Percentiles rank a stretch among this genome's conserved stretches.
Evolutionary conservation across 2,113 vertebrate species (phyloP).

Genomic region (Athene noctua): DNA sequence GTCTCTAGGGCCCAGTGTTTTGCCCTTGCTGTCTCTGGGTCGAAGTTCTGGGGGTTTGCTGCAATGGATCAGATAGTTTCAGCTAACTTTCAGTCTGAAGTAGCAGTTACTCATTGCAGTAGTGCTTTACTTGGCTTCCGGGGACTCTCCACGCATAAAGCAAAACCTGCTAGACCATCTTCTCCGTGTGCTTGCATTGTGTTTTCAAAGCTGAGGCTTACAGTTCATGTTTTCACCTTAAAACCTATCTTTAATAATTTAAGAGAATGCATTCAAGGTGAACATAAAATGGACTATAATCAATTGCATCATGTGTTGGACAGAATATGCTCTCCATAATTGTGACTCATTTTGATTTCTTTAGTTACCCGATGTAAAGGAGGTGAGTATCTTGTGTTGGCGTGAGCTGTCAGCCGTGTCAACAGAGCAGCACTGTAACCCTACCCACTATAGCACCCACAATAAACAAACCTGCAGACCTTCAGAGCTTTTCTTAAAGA

Average conservation of each 20-base stretch:
- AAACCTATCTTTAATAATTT: not conserved
- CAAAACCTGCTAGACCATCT: not conserved
- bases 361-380: not conserved
- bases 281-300: not conserved
- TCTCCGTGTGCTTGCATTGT: not conserved
- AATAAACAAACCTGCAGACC: constrained; percentile 40
- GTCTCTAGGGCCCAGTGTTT: accelerated
- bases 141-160: accelerated
- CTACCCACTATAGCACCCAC: constrained; percentile 56
- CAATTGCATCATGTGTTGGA: not conserved
- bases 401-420: constrained; percentile 57
- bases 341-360: constrained; percentile 56
- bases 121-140: not conserved
- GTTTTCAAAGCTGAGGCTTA: not conserved
- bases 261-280: not conserved
- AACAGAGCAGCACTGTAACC: constrained; percentile 69
- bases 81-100: not conserved
- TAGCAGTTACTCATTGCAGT: not conserved
- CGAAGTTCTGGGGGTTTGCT: accelerated
- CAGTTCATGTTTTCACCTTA: not conserved
- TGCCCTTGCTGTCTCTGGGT: no score
- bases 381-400: constrained; percentile 59
- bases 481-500: constrained; percentile 62
- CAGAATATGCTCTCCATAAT: not conserved
- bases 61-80: accelerated